These are phyloP conservation scores for Platycercus adscitus DNA, from an alignment of 2,113 vertebrate species.

Conservation along the genomic window DNA sequence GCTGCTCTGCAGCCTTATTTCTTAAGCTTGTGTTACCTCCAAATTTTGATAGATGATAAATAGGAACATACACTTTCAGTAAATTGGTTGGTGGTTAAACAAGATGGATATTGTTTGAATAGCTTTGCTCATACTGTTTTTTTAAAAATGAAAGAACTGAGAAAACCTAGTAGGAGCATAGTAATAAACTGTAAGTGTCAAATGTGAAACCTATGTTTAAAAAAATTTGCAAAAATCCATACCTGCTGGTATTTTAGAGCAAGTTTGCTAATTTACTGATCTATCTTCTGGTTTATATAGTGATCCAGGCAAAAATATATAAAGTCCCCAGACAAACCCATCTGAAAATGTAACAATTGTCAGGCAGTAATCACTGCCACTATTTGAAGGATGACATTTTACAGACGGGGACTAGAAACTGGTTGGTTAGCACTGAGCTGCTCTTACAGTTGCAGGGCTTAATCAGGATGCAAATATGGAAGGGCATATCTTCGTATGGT, in stretches of 20 bases:
- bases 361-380: not conserved
- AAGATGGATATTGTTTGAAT: not conserved
- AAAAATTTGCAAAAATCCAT: not conserved
- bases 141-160: not conserved
- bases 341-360: not conserved
- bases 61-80: not conserved
- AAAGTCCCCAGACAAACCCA: not conserved
- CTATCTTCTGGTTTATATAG: not conserved
- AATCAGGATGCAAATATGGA: not conserved
- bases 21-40: not conserved
- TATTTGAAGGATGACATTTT: not conserved
- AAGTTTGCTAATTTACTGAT: not conserved
- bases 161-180: not conserved
- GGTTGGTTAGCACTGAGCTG: not conserved
- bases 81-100: not conserved
- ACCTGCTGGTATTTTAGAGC: not conserved
- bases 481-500: not conserved
- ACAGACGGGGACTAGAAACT: not conserved
- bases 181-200: not conserved
- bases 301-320: not conserved
- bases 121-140: not conserved
- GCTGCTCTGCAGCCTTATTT: not conserved
- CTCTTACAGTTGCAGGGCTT: not conserved
- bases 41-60: not conserved
- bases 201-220: not conserved